Evolutionary conservation across 2,113 vertebrate genomes (phyloP), one percentile per base, ranked within the genome.

Genomic region (Alethe castanea): DNA sequence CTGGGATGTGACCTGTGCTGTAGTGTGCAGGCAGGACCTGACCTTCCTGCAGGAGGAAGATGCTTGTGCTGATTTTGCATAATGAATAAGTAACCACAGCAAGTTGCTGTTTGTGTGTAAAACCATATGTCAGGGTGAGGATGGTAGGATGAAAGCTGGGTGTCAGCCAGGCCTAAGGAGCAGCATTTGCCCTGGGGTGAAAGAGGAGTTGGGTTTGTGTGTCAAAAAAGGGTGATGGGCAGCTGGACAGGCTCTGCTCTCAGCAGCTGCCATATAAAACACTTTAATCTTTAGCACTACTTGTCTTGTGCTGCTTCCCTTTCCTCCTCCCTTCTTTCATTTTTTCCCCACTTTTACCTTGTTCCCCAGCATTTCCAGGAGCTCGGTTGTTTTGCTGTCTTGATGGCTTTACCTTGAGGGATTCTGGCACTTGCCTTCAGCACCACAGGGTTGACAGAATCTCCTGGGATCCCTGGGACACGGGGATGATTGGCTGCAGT

Each of bases 341-440:
- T 81, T 83, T 66, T 50, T 4, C 56, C 65, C 25, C 33, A 45
- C 19, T 66, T 86, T 81, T 74, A 53, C 22, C 14, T 83, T 61
- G 29, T 16, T 74, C 7, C 31, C 5, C n/a, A 15, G 67, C 5
- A 61, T 84, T 70, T 78, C 36, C 33, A 79, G 36, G 6, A 19
- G 14, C 25, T 74, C 59, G 38, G 14, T 3, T 70, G 15, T 69
- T 93, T 38, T 88, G 64, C 29, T 54, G 0, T 42, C 42, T 90
- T 2, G 0, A 28, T 70, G 33, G 14, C 26, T 61, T 93, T 80
- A 24, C 31, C 38, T 14, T 0, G 0, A 56, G 8, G 42, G 13
- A 35, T 70, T 24, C 42, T 72, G 38, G 24, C n/a, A 35, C 14
- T 73, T 85, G 19, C 19, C 31, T 79, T 77, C 47, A 65, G 25